Evolutionary conservation across 2,113 vertebrate species (phyloP), one percentile per base, ranked within the genome.

Genomic region (Coptodon bakossiorum): DNA sequence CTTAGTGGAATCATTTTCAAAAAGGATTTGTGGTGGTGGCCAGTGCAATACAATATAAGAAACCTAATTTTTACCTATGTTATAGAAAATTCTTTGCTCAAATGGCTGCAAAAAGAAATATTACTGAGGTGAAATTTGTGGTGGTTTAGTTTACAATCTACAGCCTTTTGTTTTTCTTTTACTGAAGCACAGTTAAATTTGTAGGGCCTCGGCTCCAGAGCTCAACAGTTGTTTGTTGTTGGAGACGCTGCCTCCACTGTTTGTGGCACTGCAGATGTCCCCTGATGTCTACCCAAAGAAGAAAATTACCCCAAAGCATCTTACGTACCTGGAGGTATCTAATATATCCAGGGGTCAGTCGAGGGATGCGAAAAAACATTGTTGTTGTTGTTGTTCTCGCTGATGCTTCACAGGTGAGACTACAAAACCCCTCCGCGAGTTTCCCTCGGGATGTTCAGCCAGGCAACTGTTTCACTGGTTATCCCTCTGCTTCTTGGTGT

Each of bases 271-370:
- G 76, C 82, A 88, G 54, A 86, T 89, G 61, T 84, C 84, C 61
- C 36, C 79, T 43, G 4, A 68, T 68, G 63, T 86, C 82, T 89
- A 80, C 45, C 24, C 57, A 83, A 85, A 88, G 14, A 50, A 56
- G 13, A 87, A 89, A 84, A 61, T 43, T 6, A 9, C 16, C 24
- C 19, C 11, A 24, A 86, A 88, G 83, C 84, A 85, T 84, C n/a
- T 63, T 90, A 96, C 96, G 36, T 96, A 98, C 97, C 97, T 98
- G 97, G 76, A 98, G 92, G 94, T 97, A 97, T 92, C 97, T 95
- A 90, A 98, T 97, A 85, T 97, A 98, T 87, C 97, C 97, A 85
- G 97, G 97, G 83, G 97, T 97, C 94, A 98, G 94, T 86, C 95
- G 96, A 91, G 95, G 90, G 87, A 97, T 96, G 82, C 94, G 95